These are phyloP conservation scores for Adineta ricciae DNA, from an alignment of 2,888 invertebrate species.

Conservation along the genomic window DNA sequence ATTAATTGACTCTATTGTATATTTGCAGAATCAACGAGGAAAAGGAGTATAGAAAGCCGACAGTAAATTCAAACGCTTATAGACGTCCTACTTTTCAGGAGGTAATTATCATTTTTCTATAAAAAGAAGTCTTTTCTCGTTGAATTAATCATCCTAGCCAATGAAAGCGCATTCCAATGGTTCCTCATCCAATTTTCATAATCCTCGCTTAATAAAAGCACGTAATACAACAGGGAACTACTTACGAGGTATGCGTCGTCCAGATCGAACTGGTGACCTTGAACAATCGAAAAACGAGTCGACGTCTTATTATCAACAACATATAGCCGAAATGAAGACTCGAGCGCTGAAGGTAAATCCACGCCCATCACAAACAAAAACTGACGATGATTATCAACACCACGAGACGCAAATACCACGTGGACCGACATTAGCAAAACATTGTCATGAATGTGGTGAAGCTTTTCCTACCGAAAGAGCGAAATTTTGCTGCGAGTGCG, in stretches of 20 bases:
- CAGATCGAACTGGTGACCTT: not conserved
- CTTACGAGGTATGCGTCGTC: not conserved
- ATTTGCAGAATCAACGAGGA: not conserved
- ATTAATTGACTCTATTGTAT: not conserved
- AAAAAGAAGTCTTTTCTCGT: not conserved
- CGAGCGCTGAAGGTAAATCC: not conserved
- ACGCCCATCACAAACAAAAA: not conserved
- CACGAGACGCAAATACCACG: not conserved
- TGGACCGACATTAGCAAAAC: constrained; percentile 55
- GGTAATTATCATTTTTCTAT: not conserved
- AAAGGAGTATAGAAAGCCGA: not conserved
- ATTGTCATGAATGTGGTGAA: constrained; percentile 83
- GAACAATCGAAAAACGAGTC: not conserved
- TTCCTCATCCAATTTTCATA: not conserved
- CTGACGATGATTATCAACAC: not conserved
- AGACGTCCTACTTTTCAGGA: not conserved
- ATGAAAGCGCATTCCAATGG: not conserved
- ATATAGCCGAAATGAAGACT: not conserved
- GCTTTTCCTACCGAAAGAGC: constrained; percentile 70
- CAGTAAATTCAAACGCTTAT: not conserved
- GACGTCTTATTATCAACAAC: not conserved
- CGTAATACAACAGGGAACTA: not conserved
- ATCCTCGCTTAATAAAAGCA: not conserved
- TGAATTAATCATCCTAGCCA: not conserved
- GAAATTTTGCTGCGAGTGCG: constrained; percentile 87